These are phyloP conservation scores for Rhinoraja longicauda DNA, from an alignment of 2,797 vertebrate genomes.

Conservation along the genomic window DNA sequence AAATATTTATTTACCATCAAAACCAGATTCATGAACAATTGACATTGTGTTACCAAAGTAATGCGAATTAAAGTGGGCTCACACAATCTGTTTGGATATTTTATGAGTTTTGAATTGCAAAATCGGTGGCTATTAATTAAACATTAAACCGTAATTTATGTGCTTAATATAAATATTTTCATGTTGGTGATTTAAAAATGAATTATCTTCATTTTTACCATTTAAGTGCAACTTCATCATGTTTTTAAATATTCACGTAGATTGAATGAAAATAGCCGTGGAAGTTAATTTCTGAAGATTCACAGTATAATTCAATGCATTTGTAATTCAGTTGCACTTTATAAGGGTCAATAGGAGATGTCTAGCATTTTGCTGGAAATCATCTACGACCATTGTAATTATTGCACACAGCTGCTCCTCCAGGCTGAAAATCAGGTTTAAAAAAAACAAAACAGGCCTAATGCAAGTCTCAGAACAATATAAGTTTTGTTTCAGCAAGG, in stretches of 20 bases:
- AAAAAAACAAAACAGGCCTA: conserved; percentile 65
- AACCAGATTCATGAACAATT: neutral
- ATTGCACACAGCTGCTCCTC: conserved; percentile 48
- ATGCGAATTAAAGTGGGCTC: neutral
- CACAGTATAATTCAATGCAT: too few species aligned
- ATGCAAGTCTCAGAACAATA: conserved; percentile 75
- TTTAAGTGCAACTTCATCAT: neutral
- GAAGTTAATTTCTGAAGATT: conserved; percentile 11
- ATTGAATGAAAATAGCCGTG: neutral
- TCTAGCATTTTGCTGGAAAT: conserved; percentile 4
- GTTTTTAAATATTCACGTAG: neutral
- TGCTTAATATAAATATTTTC: neutral
- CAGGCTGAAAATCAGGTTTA: conserved; percentile 57
- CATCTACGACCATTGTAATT: conserved; percentile 27
- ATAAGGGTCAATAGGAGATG: neutral
- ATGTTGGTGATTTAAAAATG: conserved; percentile 1
- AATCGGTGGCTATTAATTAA: neutral
- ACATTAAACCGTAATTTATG: neutral
- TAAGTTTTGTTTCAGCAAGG: conserved; percentile 87
- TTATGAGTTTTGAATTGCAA: neutral
- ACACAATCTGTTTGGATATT: neutral
- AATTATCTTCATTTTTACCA: conserved; percentile 10
- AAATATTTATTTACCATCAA: neutral
- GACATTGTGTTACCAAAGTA: neutral
- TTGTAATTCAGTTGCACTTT: conserved; percentile 19